Base-by-base conservation (phyloP, 1,140 invertebrate genomes). In the Magallana ariakensis region DNA sequence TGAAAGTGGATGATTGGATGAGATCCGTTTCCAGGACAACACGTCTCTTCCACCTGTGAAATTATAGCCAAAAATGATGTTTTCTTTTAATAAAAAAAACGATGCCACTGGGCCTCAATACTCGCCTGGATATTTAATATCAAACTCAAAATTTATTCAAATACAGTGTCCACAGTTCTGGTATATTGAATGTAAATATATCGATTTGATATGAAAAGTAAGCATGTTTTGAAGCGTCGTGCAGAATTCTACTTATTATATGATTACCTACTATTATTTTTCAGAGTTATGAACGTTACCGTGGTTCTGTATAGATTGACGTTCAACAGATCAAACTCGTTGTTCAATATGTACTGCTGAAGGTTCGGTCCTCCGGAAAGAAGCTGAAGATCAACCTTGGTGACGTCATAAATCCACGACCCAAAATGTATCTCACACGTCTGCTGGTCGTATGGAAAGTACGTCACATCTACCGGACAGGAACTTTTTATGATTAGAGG, bases 381-480 rank as follows among this genome's bases (percentile, higher is more conserved):
- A n/a, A 90, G 58, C 1, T 85, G 83, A 0, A 94, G 86, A 85
- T 94, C 92, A 4, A 98, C 97, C 96, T 98, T 97, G 94, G 97
- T 97, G 75, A 98, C 98, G 93, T 99, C 98, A 94, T 99, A 99
- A 2, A 98, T 99, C 99, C 99, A 99, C 0, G 98, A 99, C 6
- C 98, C 99, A 92, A 99, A 99, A 95, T 98, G 98, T 97, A 99
- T 98, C 94, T 97, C 97, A 95, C 98, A 99, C 53, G 97, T 97
- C 94, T 99, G 98, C 94, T 98, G 96, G 95, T 99, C 98, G 93
- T 99, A 99, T 0, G 98, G 98, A 95, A 99, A 94, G 87, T 91
- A 94, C 6, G 91, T 93, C 26, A 93, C 94, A 83, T 94, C 93
- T 4, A 94, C 92, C 3, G 90, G 58, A 86, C 94, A 94, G 53